Conservation (phyloP, 1,140 invertebrate genomes). For the Zaprionus capensis region DNA sequence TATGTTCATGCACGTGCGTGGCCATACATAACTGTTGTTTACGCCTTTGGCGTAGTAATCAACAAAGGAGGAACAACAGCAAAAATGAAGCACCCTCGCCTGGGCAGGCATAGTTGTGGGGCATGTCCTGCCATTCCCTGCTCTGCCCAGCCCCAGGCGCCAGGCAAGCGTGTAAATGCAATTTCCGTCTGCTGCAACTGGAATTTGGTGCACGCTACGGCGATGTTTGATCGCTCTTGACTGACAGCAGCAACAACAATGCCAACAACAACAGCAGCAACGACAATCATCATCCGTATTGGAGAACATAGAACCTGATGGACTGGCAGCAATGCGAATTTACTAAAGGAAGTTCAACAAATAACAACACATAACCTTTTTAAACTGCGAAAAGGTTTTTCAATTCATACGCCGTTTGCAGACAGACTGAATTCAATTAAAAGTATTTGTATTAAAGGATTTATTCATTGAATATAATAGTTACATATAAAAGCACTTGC, state of each 20-base stretch:
- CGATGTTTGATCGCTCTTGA: slow-evolving; percentile 23
- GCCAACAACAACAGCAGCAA: neutral
- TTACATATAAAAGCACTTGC: too few species aligned
- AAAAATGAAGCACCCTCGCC: slow-evolving; percentile 2
- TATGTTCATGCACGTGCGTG: slow-evolving; percentile 7
- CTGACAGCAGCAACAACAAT: slow-evolving; percentile 32
- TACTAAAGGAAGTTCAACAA: slow-evolving; percentile 2
- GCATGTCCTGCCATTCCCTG: slow-evolving; percentile 17
- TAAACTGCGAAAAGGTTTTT: neutral
- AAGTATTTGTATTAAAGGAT: neutral
- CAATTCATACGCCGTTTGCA: neutral
- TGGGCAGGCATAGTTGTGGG: slow-evolving; percentile 8
- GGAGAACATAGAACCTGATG: neutral
- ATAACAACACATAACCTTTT: slow-evolving; percentile 2
- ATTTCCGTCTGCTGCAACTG: slow-evolving; percentile 74
- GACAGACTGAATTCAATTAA: neutral
- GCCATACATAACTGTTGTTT: slow-evolving; percentile 21
- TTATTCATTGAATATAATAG: too few species aligned
- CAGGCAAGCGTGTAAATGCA: slow-evolving; percentile 73
- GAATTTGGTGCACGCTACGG: slow-evolving; percentile 58
- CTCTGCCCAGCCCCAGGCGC: slow-evolving; percentile 1
- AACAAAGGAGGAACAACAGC: slow-evolving; percentile 16
- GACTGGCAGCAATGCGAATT: neutral
- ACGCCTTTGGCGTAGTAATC: slow-evolving; percentile 52
- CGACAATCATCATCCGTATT: slow-evolving; percentile 6